A percentile compares a stretch with the other conserved stretches of the same genome.
Conservation (phyloP, 2,888 invertebrate genomes). For the Prosapia bicincta region DNA sequence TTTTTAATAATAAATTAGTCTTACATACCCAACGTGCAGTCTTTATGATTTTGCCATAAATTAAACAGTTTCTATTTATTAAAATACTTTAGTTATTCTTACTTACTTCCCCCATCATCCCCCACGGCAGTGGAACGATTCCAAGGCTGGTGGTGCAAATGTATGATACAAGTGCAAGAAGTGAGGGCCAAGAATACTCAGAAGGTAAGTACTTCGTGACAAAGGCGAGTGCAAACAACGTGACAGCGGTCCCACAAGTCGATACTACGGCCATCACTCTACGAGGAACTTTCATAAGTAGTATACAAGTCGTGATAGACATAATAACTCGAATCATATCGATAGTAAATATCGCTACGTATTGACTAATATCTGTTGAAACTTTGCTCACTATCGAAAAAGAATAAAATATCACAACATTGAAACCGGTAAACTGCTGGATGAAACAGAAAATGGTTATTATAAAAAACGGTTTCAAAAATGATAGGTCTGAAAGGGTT, state of each 20-base stretch:
- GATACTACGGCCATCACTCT: conserved; percentile 63
- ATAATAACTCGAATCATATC: conserved; percentile 60
- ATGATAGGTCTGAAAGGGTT: conserved; percentile 37
- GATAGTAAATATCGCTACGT: conserved; percentile 61
- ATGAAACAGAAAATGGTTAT: conserved; percentile 63
- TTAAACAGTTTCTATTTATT: too few relatives aligned
- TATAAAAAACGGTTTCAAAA: conserved; percentile 57
- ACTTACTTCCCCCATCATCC: conserved; percentile 66
- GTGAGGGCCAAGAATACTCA: conserved; percentile 51
- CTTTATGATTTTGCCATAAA: too few relatives aligned
- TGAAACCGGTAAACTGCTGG: conserved; percentile 67
- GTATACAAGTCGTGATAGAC: conserved; percentile 59
- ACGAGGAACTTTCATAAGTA: conserved; percentile 60
- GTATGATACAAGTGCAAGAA: conserved; percentile 55
- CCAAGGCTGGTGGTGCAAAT: conserved; percentile 60
- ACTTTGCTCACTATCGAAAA: conserved; percentile 61
- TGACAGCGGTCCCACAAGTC: conserved; percentile 57
- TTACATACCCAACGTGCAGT: too few relatives aligned
- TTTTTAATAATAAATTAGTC: too few relatives aligned
- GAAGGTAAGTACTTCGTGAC: conserved; percentile 44
- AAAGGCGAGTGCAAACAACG: conserved; percentile 55
- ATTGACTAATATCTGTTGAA: conserved; percentile 59
- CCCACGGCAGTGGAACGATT: conserved; percentile 66
- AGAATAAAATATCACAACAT: conserved; percentile 68
- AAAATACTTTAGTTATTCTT: too few relatives aligned